phyloP scores from a whole-genome alignment of 37 sponge, comb jelly and placozoan genomes.

The Eunapius fragilis region DNA sequence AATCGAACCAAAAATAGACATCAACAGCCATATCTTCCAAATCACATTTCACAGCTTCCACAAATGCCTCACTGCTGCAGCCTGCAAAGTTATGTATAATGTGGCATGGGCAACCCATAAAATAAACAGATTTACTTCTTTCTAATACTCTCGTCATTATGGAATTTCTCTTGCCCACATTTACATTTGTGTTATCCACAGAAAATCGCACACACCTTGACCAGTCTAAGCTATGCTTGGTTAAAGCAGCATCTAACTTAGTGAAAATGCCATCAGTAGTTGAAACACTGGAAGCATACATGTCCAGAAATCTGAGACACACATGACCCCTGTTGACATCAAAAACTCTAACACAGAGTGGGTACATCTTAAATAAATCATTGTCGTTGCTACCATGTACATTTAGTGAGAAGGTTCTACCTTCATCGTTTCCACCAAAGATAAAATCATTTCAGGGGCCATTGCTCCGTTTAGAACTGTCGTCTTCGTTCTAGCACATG shows the following conservation, averaged over 20 bases:
- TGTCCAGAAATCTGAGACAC: constrained; percentile 16
- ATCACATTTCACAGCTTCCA: no score
- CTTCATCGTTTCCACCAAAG: constrained; percentile 41
- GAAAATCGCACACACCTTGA: constrained; percentile 24
- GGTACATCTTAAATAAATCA: constrained; percentile 26
- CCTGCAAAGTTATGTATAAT: no score
- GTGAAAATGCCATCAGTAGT: constrained; percentile 27
- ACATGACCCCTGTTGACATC: constrained; percentile 20
- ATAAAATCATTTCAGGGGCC: neutral
- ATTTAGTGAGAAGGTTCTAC: constrained; percentile 4
- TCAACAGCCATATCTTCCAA: no score
- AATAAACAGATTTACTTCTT: no score
- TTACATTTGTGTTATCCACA: constrained; percentile 48
- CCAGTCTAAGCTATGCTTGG: constrained; percentile 19
- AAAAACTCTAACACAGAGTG: constrained; percentile 31
- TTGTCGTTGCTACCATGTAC: constrained; percentile 40
- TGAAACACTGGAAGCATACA: constrained; percentile 27
- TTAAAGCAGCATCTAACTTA: constrained; percentile 29
- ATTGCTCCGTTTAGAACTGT: no score
- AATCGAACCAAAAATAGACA: no score
- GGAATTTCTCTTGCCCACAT: constrained; percentile 20
- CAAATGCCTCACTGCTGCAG: no score
- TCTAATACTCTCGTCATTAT: no score
- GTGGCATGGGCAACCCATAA: no score
- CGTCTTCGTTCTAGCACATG: no score